A percentile compares a stretch with the other conserved stretches of the same genome.
phyloP scores from a whole-genome alignment of 2,797 vertebrate genomes.

The Alosa sapidissima region DNA sequence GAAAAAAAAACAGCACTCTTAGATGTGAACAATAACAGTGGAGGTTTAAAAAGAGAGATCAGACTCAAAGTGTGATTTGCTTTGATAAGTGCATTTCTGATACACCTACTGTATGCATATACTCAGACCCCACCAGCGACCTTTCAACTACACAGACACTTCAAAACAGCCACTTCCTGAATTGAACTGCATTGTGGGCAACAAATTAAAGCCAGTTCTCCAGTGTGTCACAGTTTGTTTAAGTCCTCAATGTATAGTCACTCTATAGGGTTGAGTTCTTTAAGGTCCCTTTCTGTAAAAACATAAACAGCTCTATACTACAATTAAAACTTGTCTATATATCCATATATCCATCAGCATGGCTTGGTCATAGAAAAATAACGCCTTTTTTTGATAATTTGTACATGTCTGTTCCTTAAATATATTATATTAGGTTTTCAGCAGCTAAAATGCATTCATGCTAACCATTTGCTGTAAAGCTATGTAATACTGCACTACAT shows the following conservation, averaged over 20 bases:
- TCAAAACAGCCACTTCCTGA: constrained; percentile 36
- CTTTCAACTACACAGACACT: constrained; percentile 15
- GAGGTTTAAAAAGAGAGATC: neutral
- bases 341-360: constrained; percentile 10
- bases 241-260: constrained; percentile 53
- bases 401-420: constrained; percentile 44
- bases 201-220: constrained; percentile 48
- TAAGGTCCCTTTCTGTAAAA: constrained; percentile 28
- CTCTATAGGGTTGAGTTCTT: constrained; percentile 30
- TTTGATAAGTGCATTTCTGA: neutral
- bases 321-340: constrained; percentile 22
- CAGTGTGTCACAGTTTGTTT: constrained; percentile 76
- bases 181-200: constrained; percentile 44
- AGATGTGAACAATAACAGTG: neutral
- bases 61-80: neutral
- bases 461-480: constrained; percentile 38
- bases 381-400: constrained; percentile 35
- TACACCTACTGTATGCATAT: constrained; percentile 38
- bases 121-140: constrained; percentile 38
- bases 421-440: constrained; percentile 47
- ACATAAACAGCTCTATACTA: constrained; percentile 12
- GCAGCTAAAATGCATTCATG: constrained; percentile 35
- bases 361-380: constrained; percentile 63
- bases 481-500: constrained; percentile 54
- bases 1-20: neutral